Base-by-base conservation (phyloP, 2,888 invertebrate genomes). In the Acrobasis suavella region DNA sequence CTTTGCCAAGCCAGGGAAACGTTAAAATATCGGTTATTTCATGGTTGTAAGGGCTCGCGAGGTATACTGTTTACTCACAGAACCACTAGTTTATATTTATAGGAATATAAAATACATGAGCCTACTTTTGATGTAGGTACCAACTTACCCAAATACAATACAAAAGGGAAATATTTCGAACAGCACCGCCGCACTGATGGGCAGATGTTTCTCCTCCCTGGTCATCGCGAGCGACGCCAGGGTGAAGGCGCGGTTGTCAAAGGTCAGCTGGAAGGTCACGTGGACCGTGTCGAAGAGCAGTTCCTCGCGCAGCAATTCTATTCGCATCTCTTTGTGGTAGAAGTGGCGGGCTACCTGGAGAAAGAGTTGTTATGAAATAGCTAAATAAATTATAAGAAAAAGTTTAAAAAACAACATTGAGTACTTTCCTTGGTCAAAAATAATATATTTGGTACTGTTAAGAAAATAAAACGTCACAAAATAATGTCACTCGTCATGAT, bases 101-200 rank as follows among this genome's bases (percentile, higher is more conserved):
- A 22, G 22, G 3, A 22, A 22, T 2, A 22, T 22, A 22, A 22
- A 22, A 22, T 22, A 22, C 22, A 22, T 22, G 7, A 7, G 32
- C 32, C 2, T 32, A 32, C 7, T 32, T 32, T 32, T 32, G 7
- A 32, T 32, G 32, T 32, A 22, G 22, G 15, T 10, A 17, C 37
- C 56, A 64, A 92, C 94, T 93, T 88, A 97, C 96, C 97, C 97
- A 86, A 99, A 99, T 51, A 98, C 98, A 71, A 99, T 96, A 89
- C 98, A 98, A 93, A 99, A 99, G 1, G 99, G 99, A 85, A 99
- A 99, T 79, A 99, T 97, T 85, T 99, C 98, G 77, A 99, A 98
- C 55, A 99, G 93, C 37, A 98, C 96, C 10, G 97, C 96, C 0
- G 97, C 97, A 78, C 96, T 96, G 71, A 98, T 96, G 9, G 98